Evolutionary conservation across 1,140 invertebrate genomes (phyloP).

Genomic region (Armadillidium nasatum): DNA sequence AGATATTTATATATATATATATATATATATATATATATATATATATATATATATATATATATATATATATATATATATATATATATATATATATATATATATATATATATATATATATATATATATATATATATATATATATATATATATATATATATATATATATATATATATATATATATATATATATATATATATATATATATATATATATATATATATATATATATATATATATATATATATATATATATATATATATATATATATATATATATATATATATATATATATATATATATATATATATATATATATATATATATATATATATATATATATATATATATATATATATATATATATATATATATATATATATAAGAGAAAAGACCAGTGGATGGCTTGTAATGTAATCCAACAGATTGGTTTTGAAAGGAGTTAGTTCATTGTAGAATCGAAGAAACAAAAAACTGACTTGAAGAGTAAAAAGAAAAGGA

Average conservation of each 20-base stretch:
- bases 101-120: constrained; percentile 66
- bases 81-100: constrained; percentile 68
- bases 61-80: constrained; percentile 79
- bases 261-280: constrained; percentile 80
- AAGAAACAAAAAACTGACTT: too few relatives aligned
- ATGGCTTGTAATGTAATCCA: too few relatives aligned
- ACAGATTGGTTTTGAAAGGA: too few relatives aligned
- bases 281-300: not conserved
- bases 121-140: constrained; percentile 79
- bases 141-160: constrained; percentile 57
- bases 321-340: too few relatives aligned
- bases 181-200: constrained; percentile 79
- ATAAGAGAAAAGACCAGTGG: too few relatives aligned
- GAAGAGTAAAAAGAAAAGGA: too few relatives aligned
- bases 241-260: constrained; percentile 79
- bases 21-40: constrained; percentile 48
- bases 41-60: constrained; percentile 79
- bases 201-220: constrained; percentile 68
- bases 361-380: too few relatives aligned
- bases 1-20: too few relatives aligned
- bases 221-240: constrained; percentile 64
- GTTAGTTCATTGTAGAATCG: too few relatives aligned
- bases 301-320: too few relatives aligned
- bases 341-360: too few relatives aligned
- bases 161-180: constrained; percentile 22